Percentiles rank a stretch among this genome's conserved stretches.
Evolutionary conservation across 2,888 invertebrate species (phyloP).

Genomic region (Volucella bombylans): DNA sequence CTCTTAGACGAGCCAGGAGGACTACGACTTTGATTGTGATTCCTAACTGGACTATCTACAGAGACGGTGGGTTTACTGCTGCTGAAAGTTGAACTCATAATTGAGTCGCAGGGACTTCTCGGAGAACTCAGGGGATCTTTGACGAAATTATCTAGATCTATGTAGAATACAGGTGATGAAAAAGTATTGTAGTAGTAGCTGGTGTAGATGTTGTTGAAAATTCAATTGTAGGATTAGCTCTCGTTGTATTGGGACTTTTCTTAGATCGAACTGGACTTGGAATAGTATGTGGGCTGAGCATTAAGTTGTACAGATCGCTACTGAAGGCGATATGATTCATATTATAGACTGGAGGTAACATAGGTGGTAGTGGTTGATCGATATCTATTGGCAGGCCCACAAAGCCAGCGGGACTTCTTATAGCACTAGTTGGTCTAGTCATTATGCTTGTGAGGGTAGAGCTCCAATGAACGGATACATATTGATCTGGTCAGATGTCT

Average conservation of each 20-base stretch:
- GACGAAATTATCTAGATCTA: slow-evolving; percentile 55
- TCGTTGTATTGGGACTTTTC: slow-evolving; percentile 54
- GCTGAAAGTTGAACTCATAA: slow-evolving; percentile 4
- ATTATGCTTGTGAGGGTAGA: slow-evolving; percentile 50
- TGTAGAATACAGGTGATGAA: slow-evolving; percentile 30
- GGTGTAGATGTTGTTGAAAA: not conserved
- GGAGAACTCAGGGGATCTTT: slow-evolving; percentile 55
- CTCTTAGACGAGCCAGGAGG: slow-evolving; percentile 37
- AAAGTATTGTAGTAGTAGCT: not conserved
- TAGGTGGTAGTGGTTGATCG: slow-evolving; percentile 55
- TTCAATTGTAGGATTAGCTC: not conserved
- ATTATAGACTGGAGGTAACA: slow-evolving; percentile 67
- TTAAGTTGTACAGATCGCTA: slow-evolving; percentile 47
- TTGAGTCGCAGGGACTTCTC: slow-evolving; percentile 8
- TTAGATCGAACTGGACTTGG: too few species aligned
- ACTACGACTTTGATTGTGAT: slow-evolving; percentile 15
- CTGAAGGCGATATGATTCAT: slow-evolving; percentile 57
- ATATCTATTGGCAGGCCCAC: slow-evolving; percentile 63
- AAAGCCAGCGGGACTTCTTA: slow-evolving; percentile 42
- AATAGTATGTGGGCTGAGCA: slow-evolving; percentile 36
- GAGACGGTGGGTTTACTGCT: slow-evolving; percentile 53
- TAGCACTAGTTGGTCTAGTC: slow-evolving; percentile 38
- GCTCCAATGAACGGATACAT: slow-evolving; percentile 49
- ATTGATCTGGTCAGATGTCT: slow-evolving; percentile 36
- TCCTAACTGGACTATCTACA: slow-evolving; percentile 51